Evolutionary conservation across 1,140 invertebrate species (phyloP).

Genomic region (Mylabris phalerata): DNA sequence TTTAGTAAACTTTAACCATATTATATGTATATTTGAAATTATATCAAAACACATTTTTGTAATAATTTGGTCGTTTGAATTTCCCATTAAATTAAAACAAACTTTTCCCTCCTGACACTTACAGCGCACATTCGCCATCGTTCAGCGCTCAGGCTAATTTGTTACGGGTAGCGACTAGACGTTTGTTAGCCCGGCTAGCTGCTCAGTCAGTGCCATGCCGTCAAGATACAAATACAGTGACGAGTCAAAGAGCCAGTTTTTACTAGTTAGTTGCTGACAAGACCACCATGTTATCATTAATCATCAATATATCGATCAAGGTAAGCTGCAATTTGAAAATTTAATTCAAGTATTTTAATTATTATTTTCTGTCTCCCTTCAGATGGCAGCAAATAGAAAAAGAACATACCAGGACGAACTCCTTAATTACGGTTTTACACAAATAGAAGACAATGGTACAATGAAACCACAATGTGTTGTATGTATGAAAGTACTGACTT

Average conservation of each 20-base stretch:
- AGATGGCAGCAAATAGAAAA: conserved; percentile 27
- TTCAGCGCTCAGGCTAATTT: too few relatives aligned
- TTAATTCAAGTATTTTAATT: conserved; percentile 24
- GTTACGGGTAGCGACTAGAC: too few relatives aligned
- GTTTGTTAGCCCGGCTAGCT: too few relatives aligned
- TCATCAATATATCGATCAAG: conserved; percentile 23
- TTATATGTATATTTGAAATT: too few relatives aligned
- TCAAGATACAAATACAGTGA: neutral
- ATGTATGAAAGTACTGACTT: conserved; percentile 26
- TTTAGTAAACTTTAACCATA: too few relatives aligned
- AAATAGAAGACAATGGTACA: conserved; percentile 27
- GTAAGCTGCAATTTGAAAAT: conserved; percentile 24
- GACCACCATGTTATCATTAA: conserved; percentile 15
- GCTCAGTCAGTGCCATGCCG: neutral
- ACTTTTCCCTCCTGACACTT: too few relatives aligned
- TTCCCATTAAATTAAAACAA: too few relatives aligned
- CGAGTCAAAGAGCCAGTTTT: conserved; percentile 2
- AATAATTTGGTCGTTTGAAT: too few relatives aligned
- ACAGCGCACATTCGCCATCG: too few relatives aligned
- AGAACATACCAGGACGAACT: conserved; percentile 20
- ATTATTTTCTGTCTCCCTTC: conserved; percentile 20
- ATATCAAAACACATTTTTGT: too few relatives aligned
- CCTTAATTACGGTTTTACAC: conserved; percentile 23
- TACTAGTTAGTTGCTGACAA: conserved; percentile 14
- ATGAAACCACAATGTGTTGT: conserved; percentile 29